Evolutionary conservation across 2,888 invertebrate genomes (phyloP), one percentile per base, ranked within the genome.

Genomic region (Pristionchus japonicus): DNA sequence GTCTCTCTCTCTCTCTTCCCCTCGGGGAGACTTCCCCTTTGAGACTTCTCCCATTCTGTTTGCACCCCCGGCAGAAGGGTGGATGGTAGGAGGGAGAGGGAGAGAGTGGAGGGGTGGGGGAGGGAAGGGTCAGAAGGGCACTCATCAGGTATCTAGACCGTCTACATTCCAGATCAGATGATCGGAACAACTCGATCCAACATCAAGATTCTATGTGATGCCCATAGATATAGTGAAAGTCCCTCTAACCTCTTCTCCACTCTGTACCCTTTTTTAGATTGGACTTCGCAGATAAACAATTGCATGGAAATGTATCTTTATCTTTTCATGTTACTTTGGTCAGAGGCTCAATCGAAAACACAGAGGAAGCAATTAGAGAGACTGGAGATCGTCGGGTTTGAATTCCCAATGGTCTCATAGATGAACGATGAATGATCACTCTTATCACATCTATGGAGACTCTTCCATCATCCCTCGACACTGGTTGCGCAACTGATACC

Each of bases 21-120:
- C 13, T 27, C 2, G 27, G 77, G 43, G 23, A 27, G 77, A 77
- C 77, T 77, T 77, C 77, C 77, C 77, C 77, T 77, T 77, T 77
- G 43, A 77, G 77, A 77, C 77, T 43, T 43, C 77, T 77, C 74
- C 40, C 74, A 40, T 77, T 77, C 77, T 77, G 77, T 77, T 77
- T 77, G 77, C 67, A 34, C 43, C 77, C 77, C 40, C 77, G 27
- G 43, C 77, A 47, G 77, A 47, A 47, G 77, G 43, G 77, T n/a
- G 77, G 77, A 77, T 27, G 77, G 74, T 40, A 74, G 40, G 74
- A 74, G 74, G 13, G 77, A 47, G 74, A 15, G 40, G 27, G 7
- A 17, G 70, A 27, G 61, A n/a, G 67, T n/a, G n/a, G n/a, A n/a
- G 31, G 67, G 31, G 31, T 27, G 64, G 4, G 64, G 27, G 64